Evolutionary conservation across 2,888 invertebrate species (phyloP).

Genomic region (Metallyticus violacea): DNA sequence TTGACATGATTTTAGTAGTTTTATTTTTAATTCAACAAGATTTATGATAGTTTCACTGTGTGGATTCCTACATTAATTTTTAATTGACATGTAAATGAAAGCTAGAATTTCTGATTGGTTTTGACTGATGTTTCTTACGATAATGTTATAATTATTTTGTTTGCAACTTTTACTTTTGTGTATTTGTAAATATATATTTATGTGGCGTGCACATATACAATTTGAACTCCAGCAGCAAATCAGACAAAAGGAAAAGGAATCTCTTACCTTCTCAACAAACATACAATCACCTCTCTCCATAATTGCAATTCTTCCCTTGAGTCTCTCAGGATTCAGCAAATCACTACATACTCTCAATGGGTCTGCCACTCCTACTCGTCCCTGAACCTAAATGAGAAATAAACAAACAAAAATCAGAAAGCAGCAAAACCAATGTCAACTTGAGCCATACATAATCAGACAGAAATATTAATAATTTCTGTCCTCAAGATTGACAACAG

Average conservation of each 20-base stretch:
- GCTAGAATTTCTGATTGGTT: no score
- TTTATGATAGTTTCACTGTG: no score
- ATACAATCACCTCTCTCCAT: slow-evolving; percentile 90
- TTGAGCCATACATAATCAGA: not conserved
- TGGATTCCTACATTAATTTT: no score
- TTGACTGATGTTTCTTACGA: no score
- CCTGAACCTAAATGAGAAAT: slow-evolving; percentile 53
- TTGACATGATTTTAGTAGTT: no score
- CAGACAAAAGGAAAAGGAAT: not conserved
- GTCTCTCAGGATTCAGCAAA: slow-evolving; percentile 56
- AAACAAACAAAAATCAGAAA: not conserved
- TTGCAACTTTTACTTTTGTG: not conserved
- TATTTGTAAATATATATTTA: not conserved
- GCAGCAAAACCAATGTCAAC: not conserved
- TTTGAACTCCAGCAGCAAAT: no score
- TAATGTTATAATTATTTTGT: not conserved
- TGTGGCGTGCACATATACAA: no score
- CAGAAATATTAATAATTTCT: no score
- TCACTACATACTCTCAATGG: slow-evolving; percentile 65
- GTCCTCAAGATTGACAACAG: no score
- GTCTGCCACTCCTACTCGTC: slow-evolving; percentile 60
- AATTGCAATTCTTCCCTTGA: slow-evolving; percentile 76
- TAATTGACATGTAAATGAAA: no score
- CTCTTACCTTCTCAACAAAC: slow-evolving; percentile 85
- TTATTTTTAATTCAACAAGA: no score